These are phyloP conservation scores for Acanthisitta chloris DNA, from an alignment of 2,113 vertebrate species.

Conservation along the genomic window DNA sequence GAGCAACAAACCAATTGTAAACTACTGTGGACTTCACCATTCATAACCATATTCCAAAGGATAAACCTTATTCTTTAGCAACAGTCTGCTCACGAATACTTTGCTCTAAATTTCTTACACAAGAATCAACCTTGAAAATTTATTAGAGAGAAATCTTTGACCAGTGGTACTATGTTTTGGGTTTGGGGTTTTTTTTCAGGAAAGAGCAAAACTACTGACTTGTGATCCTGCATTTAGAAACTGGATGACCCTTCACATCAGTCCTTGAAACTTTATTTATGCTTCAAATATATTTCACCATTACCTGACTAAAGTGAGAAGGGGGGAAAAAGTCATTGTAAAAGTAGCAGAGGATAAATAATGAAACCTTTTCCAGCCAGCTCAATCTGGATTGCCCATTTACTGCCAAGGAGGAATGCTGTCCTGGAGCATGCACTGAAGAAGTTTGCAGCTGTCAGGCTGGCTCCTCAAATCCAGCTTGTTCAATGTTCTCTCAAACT, in stretches of 20 bases:
- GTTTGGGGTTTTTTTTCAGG: background rate
- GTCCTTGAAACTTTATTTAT: background rate
- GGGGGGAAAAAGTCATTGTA: fast-evolving
- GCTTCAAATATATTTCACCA: background rate
- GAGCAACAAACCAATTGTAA: background rate
- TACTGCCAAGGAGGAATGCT: background rate
- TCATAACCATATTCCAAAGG: background rate
- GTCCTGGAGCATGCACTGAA: background rate
- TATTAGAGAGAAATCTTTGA: background rate
- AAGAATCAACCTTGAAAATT: background rate
- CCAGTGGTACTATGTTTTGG: background rate
- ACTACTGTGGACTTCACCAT: background rate
- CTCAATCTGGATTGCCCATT: background rate
- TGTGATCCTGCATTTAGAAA: background rate
- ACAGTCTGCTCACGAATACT: background rate
- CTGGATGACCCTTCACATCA: background rate
- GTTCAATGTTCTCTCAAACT: background rate
- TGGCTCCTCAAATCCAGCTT: background rate
- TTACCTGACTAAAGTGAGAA: background rate
- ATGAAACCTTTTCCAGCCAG: background rate
- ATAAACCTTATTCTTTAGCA: background rate
- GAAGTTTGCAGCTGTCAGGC: slow-evolving; percentile 41
- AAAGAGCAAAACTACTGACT: background rate
- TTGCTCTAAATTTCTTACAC: background rate
- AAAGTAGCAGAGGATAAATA: background rate